These are phyloP conservation scores for Myrmecobius fasciatus DNA, from an alignment of 2,113 vertebrate genomes.

Conservation along the genomic window DNA sequence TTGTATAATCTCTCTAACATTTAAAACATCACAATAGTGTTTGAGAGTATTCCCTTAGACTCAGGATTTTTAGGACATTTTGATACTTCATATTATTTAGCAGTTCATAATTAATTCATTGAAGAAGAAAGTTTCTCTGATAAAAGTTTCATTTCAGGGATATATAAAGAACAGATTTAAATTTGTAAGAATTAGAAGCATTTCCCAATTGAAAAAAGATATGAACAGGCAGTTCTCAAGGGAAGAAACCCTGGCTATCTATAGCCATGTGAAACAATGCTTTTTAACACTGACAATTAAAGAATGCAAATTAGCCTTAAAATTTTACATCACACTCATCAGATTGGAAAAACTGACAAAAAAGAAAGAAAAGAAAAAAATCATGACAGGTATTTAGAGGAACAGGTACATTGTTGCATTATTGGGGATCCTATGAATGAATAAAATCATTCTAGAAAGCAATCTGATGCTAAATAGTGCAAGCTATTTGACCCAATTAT, in stretches of 20 bases:
- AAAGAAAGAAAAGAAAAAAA: not conserved
- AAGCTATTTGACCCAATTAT: no score
- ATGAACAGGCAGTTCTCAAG: not conserved
- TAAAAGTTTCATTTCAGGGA: not conserved
- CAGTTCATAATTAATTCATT: not conserved
- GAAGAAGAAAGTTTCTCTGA: not conserved
- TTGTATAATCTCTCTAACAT: not conserved
- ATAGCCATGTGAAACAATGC: not conserved
- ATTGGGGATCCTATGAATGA: not conserved
- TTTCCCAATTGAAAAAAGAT: not conserved
- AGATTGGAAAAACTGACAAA: not conserved
- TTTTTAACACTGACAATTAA: not conserved
- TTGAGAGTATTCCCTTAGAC: not conserved
- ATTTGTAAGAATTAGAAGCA: not conserved
- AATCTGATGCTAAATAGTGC: no score
- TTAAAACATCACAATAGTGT: not conserved
- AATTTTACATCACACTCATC: not conserved
- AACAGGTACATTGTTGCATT: not conserved
- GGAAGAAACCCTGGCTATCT: not conserved
- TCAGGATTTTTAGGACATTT: not conserved
- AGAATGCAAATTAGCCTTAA: not conserved
- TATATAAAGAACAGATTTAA: not conserved
- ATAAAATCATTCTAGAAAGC: not conserved
- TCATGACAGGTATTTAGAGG: not conserved
- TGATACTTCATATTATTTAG: not conserved